Percentiles rank a stretch among this genome's conserved stretches.
phyloP scores from a whole-genome alignment of 2,888 invertebrate genomes.

The Agriopis marginaria region DNA sequence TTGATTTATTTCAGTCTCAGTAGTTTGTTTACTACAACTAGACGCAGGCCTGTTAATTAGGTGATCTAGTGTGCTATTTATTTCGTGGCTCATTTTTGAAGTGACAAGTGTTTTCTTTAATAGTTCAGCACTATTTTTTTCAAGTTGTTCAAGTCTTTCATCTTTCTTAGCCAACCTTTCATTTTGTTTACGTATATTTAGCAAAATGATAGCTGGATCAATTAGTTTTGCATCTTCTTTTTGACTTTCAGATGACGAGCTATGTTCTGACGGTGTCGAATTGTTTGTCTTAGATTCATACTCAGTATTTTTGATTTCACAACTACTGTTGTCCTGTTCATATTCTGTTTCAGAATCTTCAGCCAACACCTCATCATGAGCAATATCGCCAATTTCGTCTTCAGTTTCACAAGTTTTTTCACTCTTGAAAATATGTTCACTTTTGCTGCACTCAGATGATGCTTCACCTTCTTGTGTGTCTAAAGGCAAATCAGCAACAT shows the following conservation, averaged over 20 bases:
- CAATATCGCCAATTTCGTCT: constrained; percentile 73
- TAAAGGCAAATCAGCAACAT: constrained; percentile 78
- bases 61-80: constrained; percentile 55
- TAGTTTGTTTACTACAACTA: constrained; percentile 19
- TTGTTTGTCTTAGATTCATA: constrained; percentile 20
- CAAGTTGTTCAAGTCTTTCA: constrained; percentile 57
- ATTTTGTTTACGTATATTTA: constrained; percentile 57
- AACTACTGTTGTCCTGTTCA: constrained; percentile 6
- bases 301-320: constrained; percentile 6
- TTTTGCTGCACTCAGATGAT: constrained; percentile 64
- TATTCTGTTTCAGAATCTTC: constrained; percentile 54
- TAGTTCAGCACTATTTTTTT: constrained; percentile 57
- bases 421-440: constrained; percentile 60
- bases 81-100: constrained; percentile 51
- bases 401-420: constrained; percentile 71
- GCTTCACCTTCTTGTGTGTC: constrained; percentile 73
- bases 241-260: constrained; percentile 29
- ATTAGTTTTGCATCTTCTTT: constrained; percentile 36
- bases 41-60: constrained; percentile 44
- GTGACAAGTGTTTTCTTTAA: constrained; percentile 54
- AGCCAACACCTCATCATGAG: constrained; percentile 60
- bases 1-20: constrained; percentile 21
- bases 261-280: constrained; percentile 31
- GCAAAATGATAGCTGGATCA: constrained; percentile 60
- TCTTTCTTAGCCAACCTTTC: constrained; percentile 60